Percentiles rank a stretch among this genome's conserved stretches.
Evolutionary conservation across 2,113 vertebrate genomes (phyloP).

Genomic region (Smithornis capensis): DNA sequence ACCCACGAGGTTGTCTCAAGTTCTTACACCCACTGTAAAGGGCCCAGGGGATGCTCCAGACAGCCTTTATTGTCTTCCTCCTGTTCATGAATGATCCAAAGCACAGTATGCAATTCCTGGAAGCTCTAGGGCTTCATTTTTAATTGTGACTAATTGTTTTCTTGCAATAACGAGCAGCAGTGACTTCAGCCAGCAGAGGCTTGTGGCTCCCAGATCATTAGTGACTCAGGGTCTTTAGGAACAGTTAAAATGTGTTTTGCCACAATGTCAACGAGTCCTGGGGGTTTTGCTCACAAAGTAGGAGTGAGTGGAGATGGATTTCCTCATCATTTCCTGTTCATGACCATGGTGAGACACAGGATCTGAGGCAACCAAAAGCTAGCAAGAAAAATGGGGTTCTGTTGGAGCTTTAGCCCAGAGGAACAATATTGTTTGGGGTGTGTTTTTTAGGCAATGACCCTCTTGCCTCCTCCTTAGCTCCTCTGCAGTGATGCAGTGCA

Average conservation of each 20-base stretch:
- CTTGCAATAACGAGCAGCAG: background rate
- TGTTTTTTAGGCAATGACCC: background rate
- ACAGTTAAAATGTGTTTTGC: background rate
- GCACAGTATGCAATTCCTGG: conserved; percentile 10
- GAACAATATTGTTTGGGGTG: background rate
- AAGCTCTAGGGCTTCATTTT: background rate
- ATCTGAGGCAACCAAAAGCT: background rate
- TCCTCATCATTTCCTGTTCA: background rate
- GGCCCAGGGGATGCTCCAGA: background rate
- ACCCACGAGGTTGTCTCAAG: background rate
- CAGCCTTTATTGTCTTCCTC: background rate
- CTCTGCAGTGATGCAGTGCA: background rate
- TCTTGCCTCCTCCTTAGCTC: background rate
- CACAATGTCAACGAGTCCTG: background rate
- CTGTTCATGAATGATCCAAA: conserved; percentile 7
- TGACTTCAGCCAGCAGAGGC: background rate
- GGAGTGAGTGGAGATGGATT: background rate
- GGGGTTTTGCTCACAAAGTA: background rate
- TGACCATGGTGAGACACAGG: background rate
- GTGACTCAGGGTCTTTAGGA: conserved; percentile 2
- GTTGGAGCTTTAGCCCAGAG: background rate
- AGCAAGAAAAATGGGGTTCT: background rate
- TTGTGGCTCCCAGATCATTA: background rate
- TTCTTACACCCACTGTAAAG: background rate
- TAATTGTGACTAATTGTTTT: conserved; percentile 24